These are phyloP conservation scores for Ictalurus punctatus DNA, from an alignment of 2,113 vertebrate genomes.

Conservation along the genomic window DNA sequence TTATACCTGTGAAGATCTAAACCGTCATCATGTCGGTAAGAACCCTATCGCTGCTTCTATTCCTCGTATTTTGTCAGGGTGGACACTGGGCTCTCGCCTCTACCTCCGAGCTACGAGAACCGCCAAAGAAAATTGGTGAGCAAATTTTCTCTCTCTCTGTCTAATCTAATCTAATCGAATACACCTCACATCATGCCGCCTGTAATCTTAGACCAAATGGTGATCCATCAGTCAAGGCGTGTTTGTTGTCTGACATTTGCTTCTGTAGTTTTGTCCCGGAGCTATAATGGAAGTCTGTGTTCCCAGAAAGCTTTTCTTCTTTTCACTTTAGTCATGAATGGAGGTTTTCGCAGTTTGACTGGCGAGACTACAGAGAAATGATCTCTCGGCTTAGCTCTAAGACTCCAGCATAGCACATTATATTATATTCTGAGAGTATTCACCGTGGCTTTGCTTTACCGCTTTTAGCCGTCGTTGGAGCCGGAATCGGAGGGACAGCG, in stretches of 20 bases:
- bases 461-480: constrained; percentile 82
- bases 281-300: neutral
- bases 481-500: constrained; percentile 85
- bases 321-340: neutral
- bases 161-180: too few species aligned
- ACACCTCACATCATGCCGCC: neutral
- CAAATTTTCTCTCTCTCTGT: neutral
- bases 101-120: constrained; percentile 58
- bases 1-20: constrained; percentile 29
- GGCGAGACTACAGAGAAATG: neutral
- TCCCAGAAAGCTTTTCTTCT: neutral
- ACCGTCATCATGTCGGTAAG: constrained; percentile 60
- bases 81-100: constrained; percentile 66
- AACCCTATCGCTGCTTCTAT: constrained; percentile 59
- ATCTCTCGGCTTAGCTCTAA: neutral
- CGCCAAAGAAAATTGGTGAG: constrained; percentile 73
- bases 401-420: neutral
- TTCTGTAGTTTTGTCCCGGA: neutral
- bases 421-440: neutral
- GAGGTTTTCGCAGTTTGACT: neutral
- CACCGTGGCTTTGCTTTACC: neutral
- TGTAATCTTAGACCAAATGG: too few species aligned
- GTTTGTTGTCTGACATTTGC: neutral
- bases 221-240: neutral
- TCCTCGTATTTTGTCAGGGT: constrained; percentile 68